Conservation (phyloP, 2,797 vertebrate species). For the Pseudochaenichthys georgianus region DNA sequence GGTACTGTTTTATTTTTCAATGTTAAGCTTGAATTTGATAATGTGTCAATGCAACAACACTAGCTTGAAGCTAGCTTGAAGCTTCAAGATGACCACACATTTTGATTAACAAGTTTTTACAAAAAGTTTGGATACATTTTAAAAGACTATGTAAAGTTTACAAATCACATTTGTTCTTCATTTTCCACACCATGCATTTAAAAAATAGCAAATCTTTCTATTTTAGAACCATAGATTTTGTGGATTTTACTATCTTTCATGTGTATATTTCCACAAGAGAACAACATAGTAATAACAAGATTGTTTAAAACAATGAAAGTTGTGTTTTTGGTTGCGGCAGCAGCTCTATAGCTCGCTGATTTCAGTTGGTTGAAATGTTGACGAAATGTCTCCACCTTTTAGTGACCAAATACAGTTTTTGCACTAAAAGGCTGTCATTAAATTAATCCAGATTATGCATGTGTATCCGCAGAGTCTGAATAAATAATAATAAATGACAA, state of each 20-base stretch:
- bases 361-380: too few relatives aligned
- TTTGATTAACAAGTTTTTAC: too few relatives aligned
- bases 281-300: background rate
- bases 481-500: background rate
- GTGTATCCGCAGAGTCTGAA: constrained; percentile 3
- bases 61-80: background rate
- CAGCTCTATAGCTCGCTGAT: too few relatives aligned
- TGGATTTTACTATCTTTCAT: background rate
- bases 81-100: background rate
- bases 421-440: too few relatives aligned
- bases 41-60: background rate
- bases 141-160: too few relatives aligned
- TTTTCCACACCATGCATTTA: background rate
- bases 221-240: background rate
- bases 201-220: background rate
- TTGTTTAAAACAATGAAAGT: background rate
- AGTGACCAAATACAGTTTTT: too few relatives aligned
- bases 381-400: too few relatives aligned
- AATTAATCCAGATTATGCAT: too few relatives aligned
- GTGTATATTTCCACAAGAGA: background rate
- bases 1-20: background rate
- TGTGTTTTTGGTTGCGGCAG: background rate
- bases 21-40: background rate
- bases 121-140: background rate
- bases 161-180: background rate